Base-by-base conservation (phyloP, 64 coral and sea anemone genomes). In the Stylophora pistillata region DNA sequence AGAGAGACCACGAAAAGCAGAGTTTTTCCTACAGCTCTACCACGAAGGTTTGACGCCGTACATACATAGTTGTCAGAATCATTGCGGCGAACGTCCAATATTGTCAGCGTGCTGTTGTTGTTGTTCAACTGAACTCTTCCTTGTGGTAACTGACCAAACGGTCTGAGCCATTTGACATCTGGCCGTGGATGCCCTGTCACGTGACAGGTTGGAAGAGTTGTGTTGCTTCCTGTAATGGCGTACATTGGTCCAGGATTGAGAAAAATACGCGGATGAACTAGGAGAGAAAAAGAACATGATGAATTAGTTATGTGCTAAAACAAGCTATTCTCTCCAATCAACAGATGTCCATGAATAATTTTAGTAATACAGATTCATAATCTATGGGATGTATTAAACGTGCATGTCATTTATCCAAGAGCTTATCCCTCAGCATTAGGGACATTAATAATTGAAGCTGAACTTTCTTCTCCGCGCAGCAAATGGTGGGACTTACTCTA, bases 131-230 rank as follows among this genome's bases (percentile, higher is more conserved):
- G 28, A 15, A 72, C 47, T 29, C 71, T 56, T 11, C 72, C 15
- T 28, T 57, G n/a, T n/a, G 77, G 59, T 15, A 87, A 16, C 54
- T 61, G 64, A 37, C 84, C 75, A 54, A 71, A 66, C 1, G 85
- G 62, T 70, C 72, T 92, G 57, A 75, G 27, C 91, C 91, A 92
- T 14, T 31, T 86, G 37, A 92, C 54, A 28, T 78, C 29, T 11
- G 91, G 91, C 34, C 55, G 60, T 11, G 90, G 90, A 30, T 92
- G 62, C 17, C 90, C 90, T 16, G 74, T 92, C 82, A 79, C 90
- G 54, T 80, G 37, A 87, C 91, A 92, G 9, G 17, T 16, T 4
- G 86, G 86, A 25, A 93, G 37, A n/a, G 76, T 73, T 26, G 41
- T 56, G n/a, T 88, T 62, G n/a, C 84, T 55, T 27, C 62, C 82